A percentile compares a stretch with the other conserved stretches of the same genome.
Conservation (phyloP, 2,113 vertebrate genomes). For the Carassius auratus region DNA sequence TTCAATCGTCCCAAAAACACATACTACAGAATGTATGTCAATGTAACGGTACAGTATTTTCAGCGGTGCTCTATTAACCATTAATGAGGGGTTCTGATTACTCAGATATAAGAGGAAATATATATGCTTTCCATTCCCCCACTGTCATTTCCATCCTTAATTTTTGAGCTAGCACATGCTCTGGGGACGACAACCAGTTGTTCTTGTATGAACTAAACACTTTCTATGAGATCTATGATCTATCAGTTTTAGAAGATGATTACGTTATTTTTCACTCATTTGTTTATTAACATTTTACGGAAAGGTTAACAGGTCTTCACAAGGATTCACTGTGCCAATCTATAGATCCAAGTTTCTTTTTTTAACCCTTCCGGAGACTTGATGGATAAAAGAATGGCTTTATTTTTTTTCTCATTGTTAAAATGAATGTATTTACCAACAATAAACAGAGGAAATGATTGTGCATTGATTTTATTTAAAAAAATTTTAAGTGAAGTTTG, state of each 20-base stretch:
- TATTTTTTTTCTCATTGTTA: background rate
- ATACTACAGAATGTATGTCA: too few species aligned
- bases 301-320: background rate
- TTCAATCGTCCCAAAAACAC: background rate
- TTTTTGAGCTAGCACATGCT: background rate
- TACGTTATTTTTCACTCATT: background rate
- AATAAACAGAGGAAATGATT: background rate
- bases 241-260: background rate
- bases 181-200: background rate
- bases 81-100: background rate
- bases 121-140: background rate
- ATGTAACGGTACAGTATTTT: background rate
- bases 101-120: background rate
- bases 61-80: background rate
- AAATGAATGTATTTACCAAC: background rate
- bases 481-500: background rate
- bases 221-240: background rate
- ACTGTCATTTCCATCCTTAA: background rate
- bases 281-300: background rate
- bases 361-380: background rate
- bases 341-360: background rate
- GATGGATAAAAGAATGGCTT: background rate
- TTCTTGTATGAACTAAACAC: background rate
- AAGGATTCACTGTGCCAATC: background rate
- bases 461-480: background rate